Evolutionary conservation across 1,140 invertebrate genomes (phyloP).

Genomic region (Archivesica marissinica): DNA sequence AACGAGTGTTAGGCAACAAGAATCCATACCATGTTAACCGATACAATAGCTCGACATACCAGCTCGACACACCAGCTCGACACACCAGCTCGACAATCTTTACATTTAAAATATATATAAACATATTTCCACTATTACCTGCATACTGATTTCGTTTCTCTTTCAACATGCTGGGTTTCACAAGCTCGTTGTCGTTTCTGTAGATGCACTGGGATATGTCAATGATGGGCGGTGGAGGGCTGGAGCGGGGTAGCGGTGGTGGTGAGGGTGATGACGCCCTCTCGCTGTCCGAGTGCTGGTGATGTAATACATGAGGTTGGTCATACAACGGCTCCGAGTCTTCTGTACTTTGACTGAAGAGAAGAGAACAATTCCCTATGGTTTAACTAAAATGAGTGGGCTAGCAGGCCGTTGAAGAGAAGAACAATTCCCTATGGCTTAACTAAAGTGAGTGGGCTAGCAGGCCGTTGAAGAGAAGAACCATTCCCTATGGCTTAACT

Average conservation of each 20-base stretch:
- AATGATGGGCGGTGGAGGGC: constrained; percentile 15
- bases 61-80: no score
- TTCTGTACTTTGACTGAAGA: constrained; percentile 83
- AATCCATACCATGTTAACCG: no score
- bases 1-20: no score
- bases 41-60: no score
- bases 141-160: constrained; percentile 83
- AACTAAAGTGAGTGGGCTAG: no score
- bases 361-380: background rate
- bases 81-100: no score
- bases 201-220: background rate
- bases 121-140: constrained; percentile 74
- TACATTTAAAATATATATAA: background rate
- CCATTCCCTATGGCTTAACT: no score
- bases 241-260: constrained; percentile 64
- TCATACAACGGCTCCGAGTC: constrained; percentile 93
- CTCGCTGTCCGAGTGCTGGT: constrained; percentile 78
- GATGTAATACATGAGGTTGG: constrained; percentile 84
- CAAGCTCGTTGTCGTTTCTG: constrained; percentile 84
- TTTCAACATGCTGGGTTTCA: constrained; percentile 86
- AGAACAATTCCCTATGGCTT: no score
- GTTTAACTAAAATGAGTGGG: no score
- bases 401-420: no score
- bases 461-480: no score
- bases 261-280: constrained; percentile 76